These are phyloP conservation scores for Macropodus opercularis DNA, from an alignment of 2,797 vertebrate genomes.

Conservation along the genomic window DNA sequence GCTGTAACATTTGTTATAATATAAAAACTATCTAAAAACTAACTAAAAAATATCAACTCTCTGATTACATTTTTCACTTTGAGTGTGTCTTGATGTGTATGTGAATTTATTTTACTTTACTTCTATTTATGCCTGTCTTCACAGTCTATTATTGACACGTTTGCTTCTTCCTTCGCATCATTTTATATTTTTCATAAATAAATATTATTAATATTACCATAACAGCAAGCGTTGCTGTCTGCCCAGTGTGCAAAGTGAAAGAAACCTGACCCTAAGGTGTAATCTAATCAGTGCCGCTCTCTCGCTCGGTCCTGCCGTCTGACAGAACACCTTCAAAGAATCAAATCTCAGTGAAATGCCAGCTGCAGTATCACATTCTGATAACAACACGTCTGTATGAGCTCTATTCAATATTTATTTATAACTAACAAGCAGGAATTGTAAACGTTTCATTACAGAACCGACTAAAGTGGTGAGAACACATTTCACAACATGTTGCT, in stretches of 20 bases:
- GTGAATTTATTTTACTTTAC: no score
- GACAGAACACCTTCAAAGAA: slow-evolving; percentile 57
- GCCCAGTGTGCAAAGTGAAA: slow-evolving; percentile 7
- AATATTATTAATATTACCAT: background rate
- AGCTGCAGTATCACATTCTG: slow-evolving; percentile 25
- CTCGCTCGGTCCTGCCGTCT: slow-evolving; percentile 19
- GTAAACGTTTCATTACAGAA: no score
- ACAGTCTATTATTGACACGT: no score
- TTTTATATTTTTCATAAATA: slow-evolving; percentile 16
- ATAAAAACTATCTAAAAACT: no score
- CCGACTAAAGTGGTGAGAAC: no score
- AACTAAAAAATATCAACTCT: no score
- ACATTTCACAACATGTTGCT: no score
- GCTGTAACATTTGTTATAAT: no score
- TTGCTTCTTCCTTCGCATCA: no score
- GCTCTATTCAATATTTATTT: slow-evolving; percentile 18
- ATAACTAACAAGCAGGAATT: slow-evolving; percentile 7
- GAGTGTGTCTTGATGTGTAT: no score
- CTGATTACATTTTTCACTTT: no score
- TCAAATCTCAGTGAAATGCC: slow-evolving; percentile 47
- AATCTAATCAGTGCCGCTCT: slow-evolving; percentile 42
- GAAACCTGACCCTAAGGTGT: slow-evolving; percentile 52
- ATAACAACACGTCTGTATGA: slow-evolving; percentile 38
- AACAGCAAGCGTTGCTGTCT: background rate
- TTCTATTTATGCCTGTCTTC: no score